Base-by-base conservation (phyloP, 2,797 vertebrate genomes). In the Nyctibius grandis region DNA sequence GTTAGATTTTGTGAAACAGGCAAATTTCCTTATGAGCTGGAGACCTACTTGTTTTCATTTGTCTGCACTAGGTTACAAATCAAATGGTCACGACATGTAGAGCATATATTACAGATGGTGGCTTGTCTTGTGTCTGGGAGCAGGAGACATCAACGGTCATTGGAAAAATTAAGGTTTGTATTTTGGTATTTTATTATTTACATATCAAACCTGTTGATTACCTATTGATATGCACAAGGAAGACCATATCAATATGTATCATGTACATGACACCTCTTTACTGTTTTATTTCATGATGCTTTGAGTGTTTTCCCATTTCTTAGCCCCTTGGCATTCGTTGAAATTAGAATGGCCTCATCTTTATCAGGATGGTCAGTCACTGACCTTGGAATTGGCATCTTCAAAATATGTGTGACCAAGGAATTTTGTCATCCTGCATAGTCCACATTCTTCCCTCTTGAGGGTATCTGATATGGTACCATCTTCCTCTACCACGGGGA, bases 21-120 rank as follows among this genome's bases (percentile, higher is more conserved):
- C 5, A 40, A 9, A 36, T 86, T 75, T 82, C 12, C 13, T 74
- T 73, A 26, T 42, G 59, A 81, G 19, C 8, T 63, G 88, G 28
- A 86, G 20, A 88, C 20, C 5, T 60, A 18, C 54, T 75, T 93
- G 77, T 85, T 64, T 85, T 83, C 20, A 5, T 87, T 48, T 87
- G 4, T 82, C 59, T 73, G 47, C 10, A 6, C 74, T 96, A 99
- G 98, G 98, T 99, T 77, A 99, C 98, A 92, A 98, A 98, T 93
- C 98, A 99, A 95, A 98, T 99, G 98, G 97, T 99, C 73, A 98
- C 96, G 34, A 96, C 98, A 1, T 99, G 98, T 95, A 98, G 96
- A 95, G 97, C 98, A 18, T 98, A 99, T 82, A 98, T 99, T 90
- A 98, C 98, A 68, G 97, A 98, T 77, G 96, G 97, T 51, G 98